Conservation (phyloP, 2,888 invertebrate species). For the Agrochola litura region DNA sequence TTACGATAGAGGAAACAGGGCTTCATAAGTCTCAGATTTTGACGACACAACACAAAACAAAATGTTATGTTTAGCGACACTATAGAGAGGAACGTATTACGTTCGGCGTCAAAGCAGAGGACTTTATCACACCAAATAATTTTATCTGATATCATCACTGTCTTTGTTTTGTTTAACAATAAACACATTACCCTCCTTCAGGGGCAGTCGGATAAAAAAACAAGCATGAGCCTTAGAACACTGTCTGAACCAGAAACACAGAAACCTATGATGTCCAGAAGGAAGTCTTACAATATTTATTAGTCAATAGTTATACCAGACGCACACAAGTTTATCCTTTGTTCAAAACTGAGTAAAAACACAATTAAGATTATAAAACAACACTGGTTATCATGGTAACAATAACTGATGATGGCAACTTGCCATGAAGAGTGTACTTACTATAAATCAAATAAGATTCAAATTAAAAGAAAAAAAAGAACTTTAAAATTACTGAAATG, state of each 20-base stretch:
- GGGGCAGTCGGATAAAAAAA: neutral
- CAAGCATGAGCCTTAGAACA: neutral
- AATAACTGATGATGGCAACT: neutral
- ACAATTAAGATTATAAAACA: constrained; percentile 13
- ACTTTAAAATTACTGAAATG: neutral
- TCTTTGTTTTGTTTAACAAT: neutral
- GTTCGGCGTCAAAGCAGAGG: neutral
- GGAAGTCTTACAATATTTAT: neutral
- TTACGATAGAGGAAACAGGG: neutral
- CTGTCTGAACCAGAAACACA: neutral
- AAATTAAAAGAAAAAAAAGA: neutral
- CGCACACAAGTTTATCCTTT: neutral
- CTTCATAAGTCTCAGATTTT: neutral
- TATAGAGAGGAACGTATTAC: neutral
- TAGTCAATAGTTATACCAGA: neutral
- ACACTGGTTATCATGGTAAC: constrained; percentile 9
- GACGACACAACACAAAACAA: neutral
- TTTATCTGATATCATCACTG: neutral
- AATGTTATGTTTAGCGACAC: neutral
- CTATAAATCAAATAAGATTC: no score
- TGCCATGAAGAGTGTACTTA: constrained; percentile 17
- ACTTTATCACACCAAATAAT: neutral
- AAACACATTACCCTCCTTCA: no score
- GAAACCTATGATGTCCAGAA: neutral
- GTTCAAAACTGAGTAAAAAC: constrained; percentile 28